Percentiles rank a stretch among this genome's conserved stretches.
Conservation (phyloP, 2,113 vertebrate genomes). For the Typhlomys cinereus region DNA sequence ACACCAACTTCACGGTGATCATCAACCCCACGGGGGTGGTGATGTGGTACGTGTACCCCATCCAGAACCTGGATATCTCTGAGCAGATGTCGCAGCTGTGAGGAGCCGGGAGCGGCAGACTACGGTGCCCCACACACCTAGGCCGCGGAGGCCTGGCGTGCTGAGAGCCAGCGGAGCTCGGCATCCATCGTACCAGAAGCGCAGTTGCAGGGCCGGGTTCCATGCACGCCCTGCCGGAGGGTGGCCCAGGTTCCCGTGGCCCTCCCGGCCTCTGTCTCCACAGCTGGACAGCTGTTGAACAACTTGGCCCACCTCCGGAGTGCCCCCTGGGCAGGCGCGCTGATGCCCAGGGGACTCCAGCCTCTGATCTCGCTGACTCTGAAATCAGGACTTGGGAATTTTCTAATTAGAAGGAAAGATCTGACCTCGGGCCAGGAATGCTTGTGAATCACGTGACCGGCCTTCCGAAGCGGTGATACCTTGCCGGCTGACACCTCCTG, state of each 20-base stretch:
- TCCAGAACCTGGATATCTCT: accelerated
- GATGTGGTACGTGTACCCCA: constrained; percentile 93
- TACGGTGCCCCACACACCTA: not conserved
- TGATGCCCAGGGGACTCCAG: not conserved
- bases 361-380: not conserved
- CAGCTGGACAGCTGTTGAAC: not conserved
- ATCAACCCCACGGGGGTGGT: constrained; percentile 95
- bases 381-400: constrained; percentile 52
- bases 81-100: not conserved
- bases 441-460: not conserved
- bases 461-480: not conserved
- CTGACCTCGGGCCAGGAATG: not conserved
- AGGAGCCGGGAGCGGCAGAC: constrained; percentile 12
- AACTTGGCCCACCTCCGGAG: not conserved
- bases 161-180: not conserved
- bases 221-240: not conserved
- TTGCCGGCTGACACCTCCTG: not conserved
- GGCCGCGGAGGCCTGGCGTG: not conserved
- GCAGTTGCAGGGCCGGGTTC: not conserved
- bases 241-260: not conserved
- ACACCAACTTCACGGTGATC: constrained; percentile 87
- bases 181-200: not conserved
- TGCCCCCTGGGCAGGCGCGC: not conserved
- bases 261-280: not conserved
- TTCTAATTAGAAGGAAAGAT: not conserved